Conservation (phyloP, 1,140 invertebrate genomes). For the Heterodera carotae region DNA sequence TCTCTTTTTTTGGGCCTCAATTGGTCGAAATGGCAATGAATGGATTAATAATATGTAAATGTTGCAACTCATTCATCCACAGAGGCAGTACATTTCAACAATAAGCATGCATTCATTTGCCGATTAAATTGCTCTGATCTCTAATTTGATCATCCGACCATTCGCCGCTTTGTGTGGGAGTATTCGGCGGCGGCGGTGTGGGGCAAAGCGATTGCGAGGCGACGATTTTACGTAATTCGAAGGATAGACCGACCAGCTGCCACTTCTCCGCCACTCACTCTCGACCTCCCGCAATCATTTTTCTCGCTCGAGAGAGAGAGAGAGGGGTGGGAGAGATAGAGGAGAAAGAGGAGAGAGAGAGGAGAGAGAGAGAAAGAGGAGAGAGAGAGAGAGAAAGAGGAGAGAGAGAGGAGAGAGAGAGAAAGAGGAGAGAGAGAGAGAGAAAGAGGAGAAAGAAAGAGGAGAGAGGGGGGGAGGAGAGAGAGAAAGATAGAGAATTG, state of each 20-base stretch:
- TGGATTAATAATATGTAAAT: no score
- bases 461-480: background rate
- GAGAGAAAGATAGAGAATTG: background rate
- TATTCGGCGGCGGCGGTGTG: background rate
- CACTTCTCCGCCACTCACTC: background rate
- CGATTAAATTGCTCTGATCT: no score
- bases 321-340: background rate
- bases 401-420: background rate
- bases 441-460: background rate
- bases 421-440: background rate
- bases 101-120: no score
- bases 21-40: no score
- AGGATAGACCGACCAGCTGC: background rate
- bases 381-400: background rate
- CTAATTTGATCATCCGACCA: background rate
- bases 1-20: no score
- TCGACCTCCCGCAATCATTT: conserved; percentile 13
- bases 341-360: background rate
- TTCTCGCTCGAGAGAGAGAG: background rate
- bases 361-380: background rate
- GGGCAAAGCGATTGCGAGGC: conserved; percentile 1
- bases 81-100: no score
- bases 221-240: background rate
- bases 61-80: no score
- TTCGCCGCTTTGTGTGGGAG: background rate